A percentile compares a stretch with the other conserved stretches of the same genome.
These are phyloP conservation scores for Agonopterix heracliana DNA, from an alignment of 2,888 invertebrate species.

Conservation along the genomic window DNA sequence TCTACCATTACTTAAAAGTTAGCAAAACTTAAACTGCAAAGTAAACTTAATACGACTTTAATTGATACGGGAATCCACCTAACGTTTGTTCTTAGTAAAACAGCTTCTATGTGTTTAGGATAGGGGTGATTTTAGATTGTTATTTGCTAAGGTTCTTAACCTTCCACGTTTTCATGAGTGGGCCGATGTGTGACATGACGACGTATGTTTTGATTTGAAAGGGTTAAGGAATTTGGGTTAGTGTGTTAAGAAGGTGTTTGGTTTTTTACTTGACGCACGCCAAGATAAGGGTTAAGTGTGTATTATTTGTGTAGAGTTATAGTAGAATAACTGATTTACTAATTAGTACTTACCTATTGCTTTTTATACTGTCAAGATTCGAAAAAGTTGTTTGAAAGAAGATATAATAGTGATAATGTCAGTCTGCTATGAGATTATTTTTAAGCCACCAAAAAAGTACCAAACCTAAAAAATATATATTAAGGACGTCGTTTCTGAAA, in stretches of 20 bases:
- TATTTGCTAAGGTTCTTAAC: slow-evolving; percentile 39
- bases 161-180: slow-evolving; percentile 46
- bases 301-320: too few species aligned
- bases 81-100: slow-evolving; percentile 8
- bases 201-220: slow-evolving; percentile 43
- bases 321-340: too few species aligned
- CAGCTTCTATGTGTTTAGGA: slow-evolving; percentile 13
- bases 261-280: too few species aligned
- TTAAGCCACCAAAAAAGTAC: too few species aligned
- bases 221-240: slow-evolving; percentile 39
- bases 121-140: slow-evolving; percentile 17
- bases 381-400: too few species aligned
- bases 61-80: slow-evolving; percentile 20
- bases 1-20: neutral
- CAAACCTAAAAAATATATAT: too few species aligned
- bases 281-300: too few species aligned
- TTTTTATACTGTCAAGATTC: too few species aligned
- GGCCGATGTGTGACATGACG: slow-evolving; percentile 18
- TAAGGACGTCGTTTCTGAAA: too few species aligned
- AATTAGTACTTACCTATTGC: too few species aligned
- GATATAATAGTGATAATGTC: too few species aligned
- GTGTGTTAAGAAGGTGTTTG: slow-evolving; percentile 8
- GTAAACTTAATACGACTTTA: slow-evolving; percentile 18
- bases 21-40: neutral
- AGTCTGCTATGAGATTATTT: too few species aligned